These are phyloP conservation scores for Hypolimnas misippus DNA, from an alignment of 2,888 invertebrate genomes.

Conservation along the genomic window DNA sequence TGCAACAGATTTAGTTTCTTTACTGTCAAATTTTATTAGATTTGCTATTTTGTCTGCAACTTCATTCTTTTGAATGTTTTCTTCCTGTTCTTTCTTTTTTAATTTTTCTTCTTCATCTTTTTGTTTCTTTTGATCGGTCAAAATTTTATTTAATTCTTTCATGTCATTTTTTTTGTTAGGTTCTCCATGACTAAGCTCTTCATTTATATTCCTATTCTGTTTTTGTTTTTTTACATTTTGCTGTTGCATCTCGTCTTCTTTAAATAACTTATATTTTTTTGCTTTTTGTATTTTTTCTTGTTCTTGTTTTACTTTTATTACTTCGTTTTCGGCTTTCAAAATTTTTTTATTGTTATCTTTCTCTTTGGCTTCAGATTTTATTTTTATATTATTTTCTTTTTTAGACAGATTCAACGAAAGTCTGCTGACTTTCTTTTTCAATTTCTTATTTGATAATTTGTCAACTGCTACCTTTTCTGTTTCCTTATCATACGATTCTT, in stretches of 20 bases:
- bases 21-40: constrained; percentile 31
- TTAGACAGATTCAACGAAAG: background rate
- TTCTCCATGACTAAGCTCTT: constrained; percentile 17
- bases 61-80: constrained; percentile 28
- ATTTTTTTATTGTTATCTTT: constrained; percentile 22
- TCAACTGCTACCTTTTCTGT: constrained; percentile 8
- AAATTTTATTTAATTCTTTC: constrained; percentile 16
- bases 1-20: constrained; percentile 20
- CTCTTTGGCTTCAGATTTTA: constrained; percentile 7
- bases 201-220: constrained; percentile 29
- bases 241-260: constrained; percentile 32
- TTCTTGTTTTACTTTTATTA: constrained; percentile 19
- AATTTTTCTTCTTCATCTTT: constrained; percentile 32
- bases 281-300: constrained; percentile 21
- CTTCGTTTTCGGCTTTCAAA: constrained; percentile 6
- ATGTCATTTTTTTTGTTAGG: constrained; percentile 15
- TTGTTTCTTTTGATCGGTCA: constrained; percentile 29
- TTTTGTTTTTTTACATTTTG: constrained; percentile 30
- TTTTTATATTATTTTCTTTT: constrained; percentile 14
- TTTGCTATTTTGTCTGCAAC: constrained; percentile 23
- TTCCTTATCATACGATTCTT: constrained; percentile 14
- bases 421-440: background rate
- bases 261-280: constrained; percentile 32
- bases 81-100: constrained; percentile 26
- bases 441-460: background rate